Percentiles rank a stretch among this genome's conserved stretches.
These are phyloP conservation scores for Fregetta grallaria DNA, from an alignment of 2,113 vertebrate species.

Conservation along the genomic window DNA sequence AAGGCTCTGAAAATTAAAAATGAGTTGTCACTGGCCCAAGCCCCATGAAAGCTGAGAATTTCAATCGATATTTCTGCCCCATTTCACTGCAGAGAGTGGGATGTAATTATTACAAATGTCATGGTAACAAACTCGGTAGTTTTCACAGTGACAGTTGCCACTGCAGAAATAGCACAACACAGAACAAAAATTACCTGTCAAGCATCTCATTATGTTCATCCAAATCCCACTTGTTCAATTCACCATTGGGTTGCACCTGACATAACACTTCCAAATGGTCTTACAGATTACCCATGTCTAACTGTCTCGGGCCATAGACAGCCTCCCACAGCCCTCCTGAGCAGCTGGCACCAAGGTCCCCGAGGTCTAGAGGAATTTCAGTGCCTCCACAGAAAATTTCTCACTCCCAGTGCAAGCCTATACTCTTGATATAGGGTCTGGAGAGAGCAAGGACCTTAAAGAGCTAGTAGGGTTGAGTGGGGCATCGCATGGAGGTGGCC, in stretches of 20 bases:
- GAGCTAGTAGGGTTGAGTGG: neutral
- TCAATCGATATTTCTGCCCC: conserved; percentile 64
- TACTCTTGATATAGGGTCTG: neutral
- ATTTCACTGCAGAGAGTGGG: conserved; percentile 64
- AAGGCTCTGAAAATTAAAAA: conserved; percentile 57
- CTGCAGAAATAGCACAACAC: conserved; percentile 67
- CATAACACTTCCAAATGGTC: conserved; percentile 14
- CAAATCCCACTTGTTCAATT: conserved; percentile 43
- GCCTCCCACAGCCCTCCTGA: neutral
- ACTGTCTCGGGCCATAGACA: neutral
- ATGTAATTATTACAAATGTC: conserved; percentile 71
- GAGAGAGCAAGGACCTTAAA: neutral
- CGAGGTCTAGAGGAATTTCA: neutral
- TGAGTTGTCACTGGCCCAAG: conserved; percentile 58
- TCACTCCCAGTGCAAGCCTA: neutral
- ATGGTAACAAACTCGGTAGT: conserved; percentile 66
- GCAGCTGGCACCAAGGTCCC: neutral
- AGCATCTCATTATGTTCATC: conserved; percentile 57
- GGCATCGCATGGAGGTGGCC: neutral
- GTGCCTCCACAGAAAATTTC: neutral
- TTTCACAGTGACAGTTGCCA: conserved; percentile 68
- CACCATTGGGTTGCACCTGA: conserved; percentile 22
- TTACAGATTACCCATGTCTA: neutral
- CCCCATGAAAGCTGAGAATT: conserved; percentile 53
- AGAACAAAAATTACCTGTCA: conserved; percentile 71